Percentiles rank a stretch among this genome's conserved stretches.
Conservation (phyloP, 2,888 invertebrate species). For the Brassicogethes aeneus region DNA sequence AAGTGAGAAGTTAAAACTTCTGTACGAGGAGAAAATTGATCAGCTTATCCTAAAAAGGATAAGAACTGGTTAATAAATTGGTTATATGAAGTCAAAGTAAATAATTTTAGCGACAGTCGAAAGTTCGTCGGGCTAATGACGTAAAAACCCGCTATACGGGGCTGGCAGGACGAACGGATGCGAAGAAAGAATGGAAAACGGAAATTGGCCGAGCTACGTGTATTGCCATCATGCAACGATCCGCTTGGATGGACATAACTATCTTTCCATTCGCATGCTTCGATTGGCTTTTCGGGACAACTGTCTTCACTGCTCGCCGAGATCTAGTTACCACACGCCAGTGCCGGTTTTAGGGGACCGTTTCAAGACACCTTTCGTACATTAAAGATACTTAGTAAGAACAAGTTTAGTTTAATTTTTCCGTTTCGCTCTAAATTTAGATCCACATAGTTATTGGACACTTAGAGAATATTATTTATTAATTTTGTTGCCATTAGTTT, state of each 20-base stretch:
- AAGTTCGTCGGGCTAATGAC: constrained; percentile 12
- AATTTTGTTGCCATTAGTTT: too few species aligned
- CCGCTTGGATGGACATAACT: constrained; percentile 20
- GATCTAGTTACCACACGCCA: constrained; percentile 8
- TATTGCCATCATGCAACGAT: constrained; percentile 25
- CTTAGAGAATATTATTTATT: too few species aligned
- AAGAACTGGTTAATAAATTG: too few species aligned
- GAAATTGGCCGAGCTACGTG: constrained; percentile 31
- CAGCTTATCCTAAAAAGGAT: too few species aligned
- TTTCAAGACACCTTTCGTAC: too few species aligned
- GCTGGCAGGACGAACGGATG: constrained; percentile 21
- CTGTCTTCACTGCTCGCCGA: constrained; percentile 11
- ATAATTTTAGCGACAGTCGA: neutral
- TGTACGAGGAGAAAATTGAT: too few species aligned
- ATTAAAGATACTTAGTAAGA: too few species aligned
- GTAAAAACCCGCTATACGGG: constrained; percentile 18
- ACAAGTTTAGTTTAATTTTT: too few species aligned
- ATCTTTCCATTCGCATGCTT: neutral
- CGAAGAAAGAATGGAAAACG: constrained; percentile 28
- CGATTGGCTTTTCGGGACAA: constrained; percentile 5
- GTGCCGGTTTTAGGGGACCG: too few species aligned
- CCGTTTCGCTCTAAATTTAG: too few species aligned
- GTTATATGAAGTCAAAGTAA: neutral
- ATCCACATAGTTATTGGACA: too few species aligned
- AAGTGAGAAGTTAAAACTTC: too few species aligned